Conservation (phyloP, 2,797 vertebrate species). For the Danio kyathit region DNA sequence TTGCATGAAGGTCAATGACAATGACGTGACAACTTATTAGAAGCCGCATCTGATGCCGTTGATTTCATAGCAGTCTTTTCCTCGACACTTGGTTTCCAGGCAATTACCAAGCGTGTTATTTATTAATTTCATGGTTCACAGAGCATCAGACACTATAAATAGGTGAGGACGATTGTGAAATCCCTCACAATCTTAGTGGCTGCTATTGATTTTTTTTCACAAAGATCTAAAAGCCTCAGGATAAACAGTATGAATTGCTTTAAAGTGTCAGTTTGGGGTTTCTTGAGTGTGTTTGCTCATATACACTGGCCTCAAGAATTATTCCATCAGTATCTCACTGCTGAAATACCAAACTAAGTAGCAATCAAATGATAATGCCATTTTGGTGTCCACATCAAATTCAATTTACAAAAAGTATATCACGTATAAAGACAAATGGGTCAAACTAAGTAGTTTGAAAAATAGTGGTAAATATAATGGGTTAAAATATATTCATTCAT, state of each 20-base stretch:
- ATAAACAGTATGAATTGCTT: background rate
- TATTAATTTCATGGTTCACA: conserved; percentile 87
- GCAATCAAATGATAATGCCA: background rate
- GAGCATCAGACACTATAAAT: conserved; percentile 83
- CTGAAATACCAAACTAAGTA: background rate
- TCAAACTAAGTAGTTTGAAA: too few relatives aligned
- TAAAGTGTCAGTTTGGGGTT: background rate
- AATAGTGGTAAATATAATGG: too few relatives aligned
- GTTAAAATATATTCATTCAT: too few relatives aligned
- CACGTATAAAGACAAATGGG: conserved; percentile 12
- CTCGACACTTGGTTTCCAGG: conserved; percentile 78
- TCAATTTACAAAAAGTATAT: background rate
- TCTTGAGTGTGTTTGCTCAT: conserved; percentile 39
- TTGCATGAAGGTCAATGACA: conserved; percentile 86
- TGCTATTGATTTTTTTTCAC: conserved; percentile 73
- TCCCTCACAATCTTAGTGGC: conserved; percentile 74
- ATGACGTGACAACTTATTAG: conserved; percentile 86
- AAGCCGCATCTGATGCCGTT: conserved; percentile 77
- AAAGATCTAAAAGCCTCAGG: conserved; percentile 10
- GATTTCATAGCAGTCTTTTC: conserved; percentile 76
- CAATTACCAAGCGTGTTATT: conserved; percentile 85
- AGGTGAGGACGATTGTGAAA: conserved; percentile 79
- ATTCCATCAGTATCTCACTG: background rate
- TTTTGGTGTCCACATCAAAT: too few relatives aligned
- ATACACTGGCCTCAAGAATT: conserved; percentile 1